These are phyloP conservation scores for Caenorhabditis remanei DNA, from an alignment of 1,140 invertebrate genomes.

Conservation along the genomic window DNA sequence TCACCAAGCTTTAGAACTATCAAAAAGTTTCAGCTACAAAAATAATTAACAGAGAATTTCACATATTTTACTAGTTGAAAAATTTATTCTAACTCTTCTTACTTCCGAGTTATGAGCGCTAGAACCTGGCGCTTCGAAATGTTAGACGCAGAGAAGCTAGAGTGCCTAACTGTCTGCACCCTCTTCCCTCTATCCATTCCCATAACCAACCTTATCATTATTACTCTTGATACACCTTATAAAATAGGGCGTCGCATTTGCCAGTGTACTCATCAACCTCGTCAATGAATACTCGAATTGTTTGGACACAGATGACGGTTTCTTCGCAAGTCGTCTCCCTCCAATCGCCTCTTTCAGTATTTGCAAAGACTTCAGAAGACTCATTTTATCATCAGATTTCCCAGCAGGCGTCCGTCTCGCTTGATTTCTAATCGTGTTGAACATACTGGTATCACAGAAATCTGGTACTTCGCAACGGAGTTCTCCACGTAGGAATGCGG, in stretches of 20 bases:
- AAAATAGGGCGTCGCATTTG: conserved; percentile 95
- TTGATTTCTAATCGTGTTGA: conserved; percentile 75
- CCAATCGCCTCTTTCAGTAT: conserved; percentile 73
- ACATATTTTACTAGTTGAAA: too few relatives aligned
- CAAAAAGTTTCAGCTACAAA: too few relatives aligned
- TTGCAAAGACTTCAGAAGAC: conserved; percentile 87
- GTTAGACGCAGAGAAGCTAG: too few relatives aligned
- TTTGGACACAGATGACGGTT: conserved; percentile 90
- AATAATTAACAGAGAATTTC: too few relatives aligned
- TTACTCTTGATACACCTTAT: conserved; percentile 97
- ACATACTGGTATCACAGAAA: conserved; percentile 77
- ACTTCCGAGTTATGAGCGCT: too few relatives aligned
- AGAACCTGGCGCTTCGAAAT: too few relatives aligned
- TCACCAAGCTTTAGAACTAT: too few relatives aligned
- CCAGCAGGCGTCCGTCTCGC: conserved; percentile 68
- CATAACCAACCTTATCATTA: conserved; percentile 84
- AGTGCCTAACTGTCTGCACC: too few relatives aligned
- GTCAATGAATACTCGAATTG: conserved; percentile 93
- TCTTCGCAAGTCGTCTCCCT: conserved; percentile 80
- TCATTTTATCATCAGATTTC: conserved; percentile 80
- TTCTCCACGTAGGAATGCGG: conserved; percentile 75
- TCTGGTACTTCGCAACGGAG: conserved; percentile 71
- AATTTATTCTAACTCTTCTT: too few relatives aligned
- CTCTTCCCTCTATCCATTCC: too few relatives aligned
- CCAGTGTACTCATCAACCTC: conserved; percentile 91